Evolutionary conservation across 2,797 vertebrate species (phyloP).

Genomic region (Chiloscyllium punctatum): DNA sequence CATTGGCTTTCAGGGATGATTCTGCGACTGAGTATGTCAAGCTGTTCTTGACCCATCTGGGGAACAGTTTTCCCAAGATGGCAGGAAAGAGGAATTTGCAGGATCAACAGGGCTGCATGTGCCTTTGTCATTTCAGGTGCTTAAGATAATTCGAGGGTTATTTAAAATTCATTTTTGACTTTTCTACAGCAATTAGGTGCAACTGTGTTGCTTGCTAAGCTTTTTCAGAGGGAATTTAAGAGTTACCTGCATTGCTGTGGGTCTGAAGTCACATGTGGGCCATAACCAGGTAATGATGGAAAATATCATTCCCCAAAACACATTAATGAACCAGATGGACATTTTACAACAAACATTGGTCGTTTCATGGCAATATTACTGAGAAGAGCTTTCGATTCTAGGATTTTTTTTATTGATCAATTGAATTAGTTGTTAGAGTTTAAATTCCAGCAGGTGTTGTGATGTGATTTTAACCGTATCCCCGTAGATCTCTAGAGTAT

Average conservation of each 20-base stretch:
- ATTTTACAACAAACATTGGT: neutral
- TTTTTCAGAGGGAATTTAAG: neutral
- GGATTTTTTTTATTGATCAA: neutral
- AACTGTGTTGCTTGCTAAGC: neutral
- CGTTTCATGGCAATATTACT: neutral
- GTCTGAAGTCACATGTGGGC: neutral
- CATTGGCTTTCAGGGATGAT: neutral
- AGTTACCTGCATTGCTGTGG: neutral
- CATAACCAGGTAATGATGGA: neutral
- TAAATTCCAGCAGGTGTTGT: neutral
- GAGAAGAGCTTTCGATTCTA: neutral
- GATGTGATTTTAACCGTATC: neutral
- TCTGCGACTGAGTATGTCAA: neutral
- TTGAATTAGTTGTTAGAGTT: neutral
- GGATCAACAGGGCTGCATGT: neutral
- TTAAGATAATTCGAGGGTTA: neutral
- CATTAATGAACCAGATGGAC: neutral
- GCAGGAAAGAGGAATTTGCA: neutral
- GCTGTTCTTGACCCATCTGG: neutral
- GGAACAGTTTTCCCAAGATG: neutral
- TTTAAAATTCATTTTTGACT: neutral
- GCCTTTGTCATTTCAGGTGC: neutral
- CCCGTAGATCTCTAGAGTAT: neutral
- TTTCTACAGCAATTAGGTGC: neutral
- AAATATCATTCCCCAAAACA: neutral